phyloP scores from a whole-genome alignment of 2,888 invertebrate genomes.

The Eristalis tenax region DNA sequence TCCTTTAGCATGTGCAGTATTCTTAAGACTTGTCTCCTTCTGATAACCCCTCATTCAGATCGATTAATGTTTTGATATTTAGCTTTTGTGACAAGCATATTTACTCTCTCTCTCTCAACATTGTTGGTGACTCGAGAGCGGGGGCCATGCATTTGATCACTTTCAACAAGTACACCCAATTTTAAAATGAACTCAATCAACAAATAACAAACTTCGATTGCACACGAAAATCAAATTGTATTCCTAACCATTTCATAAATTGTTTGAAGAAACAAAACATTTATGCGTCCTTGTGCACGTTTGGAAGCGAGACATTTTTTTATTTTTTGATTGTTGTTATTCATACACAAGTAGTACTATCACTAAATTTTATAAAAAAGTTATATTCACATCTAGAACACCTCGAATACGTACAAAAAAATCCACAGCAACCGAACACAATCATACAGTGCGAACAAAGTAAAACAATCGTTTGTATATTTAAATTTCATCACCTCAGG shows the following conservation, averaged over 20 bases:
- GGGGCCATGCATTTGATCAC: too few species aligned
- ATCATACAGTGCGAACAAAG: slow-evolving; percentile 19
- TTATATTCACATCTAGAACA: slow-evolving; percentile 31
- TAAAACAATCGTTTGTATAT: not conserved
- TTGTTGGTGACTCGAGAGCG: too few species aligned
- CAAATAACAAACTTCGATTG: slow-evolving; percentile 24
- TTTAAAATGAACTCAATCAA: slow-evolving; percentile 13
- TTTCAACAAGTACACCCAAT: not conserved
- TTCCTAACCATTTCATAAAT: not conserved
- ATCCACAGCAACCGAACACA: slow-evolving; percentile 43
- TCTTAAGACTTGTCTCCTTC: too few species aligned
- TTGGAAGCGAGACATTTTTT: slow-evolving; percentile 49
- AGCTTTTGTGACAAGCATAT: too few species aligned
- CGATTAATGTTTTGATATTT: too few species aligned
- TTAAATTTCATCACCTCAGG: not conserved
- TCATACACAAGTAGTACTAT: slow-evolving; percentile 13
- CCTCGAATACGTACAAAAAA: slow-evolving; percentile 13
- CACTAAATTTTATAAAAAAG: slow-evolving; percentile 9
- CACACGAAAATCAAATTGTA: slow-evolving; percentile 21
- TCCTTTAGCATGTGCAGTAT: too few species aligned
- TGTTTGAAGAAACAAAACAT: slow-evolving; percentile 6
- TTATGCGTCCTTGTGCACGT: slow-evolving; percentile 40
- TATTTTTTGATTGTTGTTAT: not conserved
- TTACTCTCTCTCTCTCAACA: too few species aligned
- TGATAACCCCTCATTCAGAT: too few species aligned